Percentiles rank a stretch among this genome's conserved stretches.
Conservation (phyloP, 1,140 invertebrate genomes). For the Diprion similis region DNA sequence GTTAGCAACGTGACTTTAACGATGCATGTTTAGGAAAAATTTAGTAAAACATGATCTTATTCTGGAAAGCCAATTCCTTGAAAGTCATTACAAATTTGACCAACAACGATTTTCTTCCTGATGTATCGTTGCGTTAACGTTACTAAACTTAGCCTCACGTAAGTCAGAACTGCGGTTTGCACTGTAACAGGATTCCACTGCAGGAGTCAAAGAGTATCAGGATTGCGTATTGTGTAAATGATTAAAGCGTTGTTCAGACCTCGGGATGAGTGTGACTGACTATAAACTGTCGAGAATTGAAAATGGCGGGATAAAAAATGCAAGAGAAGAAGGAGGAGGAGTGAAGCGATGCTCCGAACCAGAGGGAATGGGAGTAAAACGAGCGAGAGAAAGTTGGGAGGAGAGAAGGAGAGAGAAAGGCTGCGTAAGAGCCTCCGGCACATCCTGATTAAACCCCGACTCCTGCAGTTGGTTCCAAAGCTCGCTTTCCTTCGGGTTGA, state of each 20-base stretch:
- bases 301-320: conserved; percentile 28
- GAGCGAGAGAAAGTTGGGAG: conserved; percentile 9
- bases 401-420: conserved; percentile 18
- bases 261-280: conserved; percentile 11
- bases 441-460: conserved; percentile 50
- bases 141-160: no score
- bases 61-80: no score
- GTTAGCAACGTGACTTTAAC: not conserved
- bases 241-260: conserved; percentile 45
- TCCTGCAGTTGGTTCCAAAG: not conserved
- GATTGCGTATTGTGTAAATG: conserved; percentile 38
- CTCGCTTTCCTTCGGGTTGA: not conserved
- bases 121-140: no score
- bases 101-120: no score
- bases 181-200: not conserved
- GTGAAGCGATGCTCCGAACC: conserved; percentile 19
- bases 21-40: not conserved
- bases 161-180: not conserved
- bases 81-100: no score
- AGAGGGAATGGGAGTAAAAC: conserved; percentile 29
- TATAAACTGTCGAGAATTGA: conserved; percentile 25
- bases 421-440: conserved; percentile 38
- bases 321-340: conserved; percentile 12
- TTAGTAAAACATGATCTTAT: no score
- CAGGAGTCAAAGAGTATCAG: conserved; percentile 38